Conservation (phyloP, 64 coral and sea anemone genomes). For the Orbicella faveolata region DNA sequence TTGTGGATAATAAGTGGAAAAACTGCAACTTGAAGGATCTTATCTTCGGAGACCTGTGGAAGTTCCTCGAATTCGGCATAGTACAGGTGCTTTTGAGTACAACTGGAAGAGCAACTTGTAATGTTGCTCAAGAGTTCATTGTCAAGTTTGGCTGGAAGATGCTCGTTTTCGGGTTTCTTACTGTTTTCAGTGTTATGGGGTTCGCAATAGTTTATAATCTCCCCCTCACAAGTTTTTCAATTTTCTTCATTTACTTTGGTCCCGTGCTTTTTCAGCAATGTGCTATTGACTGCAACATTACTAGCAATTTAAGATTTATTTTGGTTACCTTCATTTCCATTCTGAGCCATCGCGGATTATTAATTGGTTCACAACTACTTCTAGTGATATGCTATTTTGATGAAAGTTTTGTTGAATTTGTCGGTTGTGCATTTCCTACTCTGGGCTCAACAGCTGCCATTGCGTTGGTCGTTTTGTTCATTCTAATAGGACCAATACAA, state of each 20-base stretch:
- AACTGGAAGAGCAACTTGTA: not conserved
- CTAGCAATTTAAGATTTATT: not conserved
- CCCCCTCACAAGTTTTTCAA: not conserved
- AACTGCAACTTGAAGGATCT: not conserved
- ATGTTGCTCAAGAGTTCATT: not conserved
- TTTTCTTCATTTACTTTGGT: not conserved
- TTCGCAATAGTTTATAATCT: not conserved
- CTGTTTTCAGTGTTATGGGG: not conserved
- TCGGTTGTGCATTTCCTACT: not conserved
- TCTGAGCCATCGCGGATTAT: not conserved
- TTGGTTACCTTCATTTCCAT: not conserved
- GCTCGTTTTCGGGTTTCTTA: not conserved
- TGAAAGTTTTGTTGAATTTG: no score
- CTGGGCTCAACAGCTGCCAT: not conserved
- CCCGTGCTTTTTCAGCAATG: not conserved
- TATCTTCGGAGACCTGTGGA: conserved; percentile 43
- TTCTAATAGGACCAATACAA: not conserved
- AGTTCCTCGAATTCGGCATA: not conserved
- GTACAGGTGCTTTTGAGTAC: not conserved
- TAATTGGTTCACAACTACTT: not conserved
- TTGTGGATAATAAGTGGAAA: conserved; percentile 42
- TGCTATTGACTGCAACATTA: not conserved
- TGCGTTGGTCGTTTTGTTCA: not conserved
- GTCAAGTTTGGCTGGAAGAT: not conserved
- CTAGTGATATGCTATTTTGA: not conserved